Evolutionary conservation across 2,888 invertebrate species (phyloP), one percentile per base, ranked within the genome.

Genomic region (Tenthredo notha): DNA sequence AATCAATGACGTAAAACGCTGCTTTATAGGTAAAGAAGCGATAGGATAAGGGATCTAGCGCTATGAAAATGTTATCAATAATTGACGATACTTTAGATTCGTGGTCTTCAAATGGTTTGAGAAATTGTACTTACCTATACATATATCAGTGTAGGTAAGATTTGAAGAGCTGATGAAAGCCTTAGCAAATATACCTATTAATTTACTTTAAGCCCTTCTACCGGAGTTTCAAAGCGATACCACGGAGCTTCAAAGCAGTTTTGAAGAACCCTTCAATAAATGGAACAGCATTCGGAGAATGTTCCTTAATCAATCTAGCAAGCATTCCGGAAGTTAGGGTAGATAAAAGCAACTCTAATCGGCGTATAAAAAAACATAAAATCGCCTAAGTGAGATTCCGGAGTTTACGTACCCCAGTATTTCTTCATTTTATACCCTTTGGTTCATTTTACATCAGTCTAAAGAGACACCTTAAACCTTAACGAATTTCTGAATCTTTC

Each of bases 221-320:
- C 33, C 18, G 18, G 29, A 25, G 18, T 50, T 29, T 77, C 40
- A 33, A 77, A 77, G 54, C 40, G 33, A 77, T 50, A 15, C 18
- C 15, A 18, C n/a, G 7, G n/a, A 77, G 54, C 47, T 50, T n/a
- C 47, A 77, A 77, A 50, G 77, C 47, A 54, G 74, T 43, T 40
- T 18, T 29, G 18, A 50, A 33, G 33, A 54, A 77, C 40, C 77
- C 77, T 77, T 77, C 29, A 18, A 54, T 77, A 47, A 77, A 77
- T 54, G 18, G 50, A 50, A 77, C 29, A 77, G 29, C 29, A 54
- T 33, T 47, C 50, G 7, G 0, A 54, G 54, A 77, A 77, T 77
- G 50, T 74, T 77, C 50, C 77, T 54, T 77, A 77, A 77, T 50
- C 54, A 54, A 47, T 77, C 54, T 25, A 18, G 50, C 33, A 2